phyloP scores from a whole-genome alignment of 2,113 vertebrate genomes.

The Orycteropus afer region DNA sequence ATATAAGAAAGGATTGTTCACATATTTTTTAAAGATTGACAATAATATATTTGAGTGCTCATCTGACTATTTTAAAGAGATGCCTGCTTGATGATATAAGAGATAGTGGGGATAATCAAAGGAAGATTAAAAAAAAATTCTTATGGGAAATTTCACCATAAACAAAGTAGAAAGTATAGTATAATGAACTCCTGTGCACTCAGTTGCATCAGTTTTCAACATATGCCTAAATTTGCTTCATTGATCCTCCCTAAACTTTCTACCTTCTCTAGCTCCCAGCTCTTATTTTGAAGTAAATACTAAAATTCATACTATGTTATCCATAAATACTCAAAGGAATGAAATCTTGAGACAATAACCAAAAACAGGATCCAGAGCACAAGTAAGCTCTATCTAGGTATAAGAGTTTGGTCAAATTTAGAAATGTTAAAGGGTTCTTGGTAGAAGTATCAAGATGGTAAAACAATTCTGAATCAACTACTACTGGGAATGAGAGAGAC shows the following conservation, averaged over 20 bases:
- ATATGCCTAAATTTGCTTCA: neutral
- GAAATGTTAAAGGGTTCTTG: neutral
- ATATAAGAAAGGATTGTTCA: neutral
- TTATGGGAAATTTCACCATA: neutral
- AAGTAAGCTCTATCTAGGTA: neutral
- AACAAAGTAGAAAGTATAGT: neutral
- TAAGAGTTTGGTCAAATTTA: neutral
- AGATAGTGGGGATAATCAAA: neutral
- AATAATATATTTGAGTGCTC: neutral
- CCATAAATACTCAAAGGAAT: neutral
- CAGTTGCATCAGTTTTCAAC: neutral
- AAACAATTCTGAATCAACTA: neutral
- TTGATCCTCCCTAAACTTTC: neutral
- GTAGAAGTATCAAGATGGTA: neutral
- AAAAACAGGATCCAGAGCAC: neutral
- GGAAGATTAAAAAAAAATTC: neutral
- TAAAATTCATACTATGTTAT: neutral
- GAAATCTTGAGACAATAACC: neutral
- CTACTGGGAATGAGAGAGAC: neutral
- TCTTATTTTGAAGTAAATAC: neutral
- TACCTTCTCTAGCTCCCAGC: accelerated
- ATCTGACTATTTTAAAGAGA: neutral
- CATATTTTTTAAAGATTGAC: neutral
- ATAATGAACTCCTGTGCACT: neutral
- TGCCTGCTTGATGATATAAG: neutral